Conservation (phyloP, 2,888 invertebrate genomes). For the Platycheirus rosarum region DNA sequence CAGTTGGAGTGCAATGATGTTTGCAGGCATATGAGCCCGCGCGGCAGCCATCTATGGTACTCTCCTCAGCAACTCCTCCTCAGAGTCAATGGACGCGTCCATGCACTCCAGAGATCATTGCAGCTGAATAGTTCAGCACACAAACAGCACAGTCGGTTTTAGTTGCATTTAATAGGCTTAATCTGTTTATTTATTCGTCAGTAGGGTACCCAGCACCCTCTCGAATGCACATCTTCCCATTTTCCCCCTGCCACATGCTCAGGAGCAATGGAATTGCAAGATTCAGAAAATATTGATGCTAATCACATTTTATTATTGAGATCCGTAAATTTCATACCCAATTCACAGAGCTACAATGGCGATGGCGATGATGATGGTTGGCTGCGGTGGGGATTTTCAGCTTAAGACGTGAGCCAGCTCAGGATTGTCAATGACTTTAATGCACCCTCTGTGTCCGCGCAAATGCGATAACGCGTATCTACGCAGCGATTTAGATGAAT, state of each 20-base stretch:
- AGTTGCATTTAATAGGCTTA: conserved; percentile 71
- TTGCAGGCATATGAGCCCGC: conserved; percentile 42
- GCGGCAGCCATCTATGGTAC: not conserved
- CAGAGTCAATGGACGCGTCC: conserved; percentile 65
- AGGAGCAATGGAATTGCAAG: conserved; percentile 40
- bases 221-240: not conserved
- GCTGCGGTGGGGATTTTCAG: conserved; percentile 41
- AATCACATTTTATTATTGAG: conserved; percentile 74
- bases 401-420: not conserved
- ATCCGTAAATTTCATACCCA: conserved; percentile 66
- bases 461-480: conserved; percentile 63
- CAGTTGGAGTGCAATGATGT: conserved; percentile 34
- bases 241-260: not conserved
- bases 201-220: conserved; percentile 6
- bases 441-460: not conserved
- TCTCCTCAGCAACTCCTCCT: not conserved
- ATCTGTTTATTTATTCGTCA: conserved; percentile 71
- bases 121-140: conserved; percentile 54
- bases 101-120: conserved; percentile 27
- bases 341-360: conserved; percentile 33
- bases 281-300: conserved; percentile 73
- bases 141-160: conserved; percentile 58
- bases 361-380: too few species aligned
- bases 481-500: conserved; percentile 72
- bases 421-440: not conserved